Evolutionary conservation across 2,888 invertebrate species (phyloP), one percentile per base, ranked within the genome.

Genomic region (Dolichomitus sp.): DNA sequence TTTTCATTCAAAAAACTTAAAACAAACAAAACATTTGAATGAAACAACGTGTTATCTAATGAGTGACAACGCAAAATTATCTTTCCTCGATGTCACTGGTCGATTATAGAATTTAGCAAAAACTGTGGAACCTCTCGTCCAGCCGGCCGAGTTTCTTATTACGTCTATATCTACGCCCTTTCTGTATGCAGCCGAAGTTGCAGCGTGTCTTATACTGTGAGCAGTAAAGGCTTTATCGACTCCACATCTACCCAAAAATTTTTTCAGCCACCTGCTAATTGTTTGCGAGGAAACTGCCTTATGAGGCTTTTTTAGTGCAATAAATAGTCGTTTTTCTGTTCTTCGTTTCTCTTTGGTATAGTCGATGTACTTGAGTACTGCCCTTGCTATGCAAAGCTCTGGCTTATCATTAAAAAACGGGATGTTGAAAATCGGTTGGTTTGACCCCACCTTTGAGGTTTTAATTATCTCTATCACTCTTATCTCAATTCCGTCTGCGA

Each of bases 231-330:
- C 52, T 12, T 52, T 9, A 23, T 27, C 57, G 48, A 75, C 61
- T 48, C 80, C 75, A n/a, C 54, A 42, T 33, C 33, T 27, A 14
- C 50, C 54, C 45, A 79, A 42, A n/a, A 57, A 52, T 12, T 27
- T 12, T 50, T 45, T 63, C 40, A 81, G 54, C 76, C 76, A 81
- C 7, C 54, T 30, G 17, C 69, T 70, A 14, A 81, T 76, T 27
- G 66, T 69, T 48, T 81, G 69, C 4, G 40, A 17, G 30, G 30
- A 42, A 12, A 65, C 76, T 14, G 63, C 50, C 14, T 52, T 30
- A 52, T 70, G 63, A 27, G 81, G 76, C 48, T 65, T 81, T 27
- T 76, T 76, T 6, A 76, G n/a, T 11, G 76, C 76, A 23, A 81
- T 17, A 17, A 76, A 61, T 37, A 76, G 17, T 48, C 48, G 40